Conservation (phyloP, 2,797 vertebrate genomes). For the Hippocampus kuda region DNA sequence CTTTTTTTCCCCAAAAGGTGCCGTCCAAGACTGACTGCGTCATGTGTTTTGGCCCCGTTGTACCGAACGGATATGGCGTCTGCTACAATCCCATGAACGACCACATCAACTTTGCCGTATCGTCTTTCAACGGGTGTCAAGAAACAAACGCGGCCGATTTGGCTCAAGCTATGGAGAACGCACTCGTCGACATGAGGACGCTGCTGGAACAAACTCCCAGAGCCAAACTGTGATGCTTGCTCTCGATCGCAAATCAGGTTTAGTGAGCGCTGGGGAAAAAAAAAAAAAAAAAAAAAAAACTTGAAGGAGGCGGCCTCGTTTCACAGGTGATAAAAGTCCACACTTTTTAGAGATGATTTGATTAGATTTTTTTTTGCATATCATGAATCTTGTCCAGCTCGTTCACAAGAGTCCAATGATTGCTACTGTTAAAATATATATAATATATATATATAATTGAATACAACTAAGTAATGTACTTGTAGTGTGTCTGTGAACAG, state of each 20-base stretch:
- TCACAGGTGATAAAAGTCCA: background rate
- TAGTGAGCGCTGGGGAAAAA: background rate
- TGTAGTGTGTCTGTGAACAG: background rate
- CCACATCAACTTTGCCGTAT: slow-evolving; percentile 89
- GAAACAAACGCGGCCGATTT: slow-evolving; percentile 74
- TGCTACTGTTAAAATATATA: too few species aligned
- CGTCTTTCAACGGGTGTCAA: slow-evolving; percentile 82
- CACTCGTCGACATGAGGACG: slow-evolving; percentile 78
- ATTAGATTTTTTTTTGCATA: background rate
- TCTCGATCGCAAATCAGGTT: background rate
- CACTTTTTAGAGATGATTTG: background rate
- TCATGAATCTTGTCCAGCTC: background rate
- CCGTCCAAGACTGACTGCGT: slow-evolving; percentile 71
- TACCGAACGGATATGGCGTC: slow-evolving; percentile 82
- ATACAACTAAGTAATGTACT: background rate
- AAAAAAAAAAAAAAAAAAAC: background rate
- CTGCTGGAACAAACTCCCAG: slow-evolving; percentile 74
- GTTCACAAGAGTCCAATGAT: background rate
- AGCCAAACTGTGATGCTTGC: slow-evolving; percentile 74
- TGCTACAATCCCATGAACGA: slow-evolving; percentile 93
- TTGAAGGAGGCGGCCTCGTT: background rate
- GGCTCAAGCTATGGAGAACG: slow-evolving; percentile 69
- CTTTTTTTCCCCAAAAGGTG: slow-evolving; percentile 39
- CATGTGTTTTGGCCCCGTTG: slow-evolving; percentile 92
- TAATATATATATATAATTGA: too few species aligned